Percentiles rank a stretch among this genome's conserved stretches.
Conservation (phyloP, 2,888 invertebrate genomes). For the Limnephilus marmoratus region DNA sequence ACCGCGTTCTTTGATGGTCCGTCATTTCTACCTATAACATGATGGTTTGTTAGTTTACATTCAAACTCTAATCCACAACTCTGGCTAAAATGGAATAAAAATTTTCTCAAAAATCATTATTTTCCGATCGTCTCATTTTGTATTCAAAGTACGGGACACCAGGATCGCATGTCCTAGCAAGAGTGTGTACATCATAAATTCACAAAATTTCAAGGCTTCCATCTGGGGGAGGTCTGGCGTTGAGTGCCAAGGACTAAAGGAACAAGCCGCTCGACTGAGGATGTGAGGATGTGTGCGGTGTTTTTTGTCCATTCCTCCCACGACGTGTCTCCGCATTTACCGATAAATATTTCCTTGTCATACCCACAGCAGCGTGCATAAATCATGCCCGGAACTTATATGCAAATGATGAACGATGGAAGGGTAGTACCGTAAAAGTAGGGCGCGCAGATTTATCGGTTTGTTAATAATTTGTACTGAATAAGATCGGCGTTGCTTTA, state of each 20-base stretch:
- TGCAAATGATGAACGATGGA: constrained; percentile 47
- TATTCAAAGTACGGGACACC: constrained; percentile 34
- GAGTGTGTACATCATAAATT: constrained; percentile 45
- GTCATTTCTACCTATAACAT: too few relatives aligned
- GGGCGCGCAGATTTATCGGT: background rate
- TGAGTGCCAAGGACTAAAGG: constrained; percentile 24
- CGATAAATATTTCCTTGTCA: constrained; percentile 46
- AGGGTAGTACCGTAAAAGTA: background rate
- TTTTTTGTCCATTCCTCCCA: constrained; percentile 48
- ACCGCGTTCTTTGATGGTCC: too few relatives aligned
- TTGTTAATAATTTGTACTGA: background rate
- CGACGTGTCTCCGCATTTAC: constrained; percentile 36
- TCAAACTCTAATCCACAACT: background rate
- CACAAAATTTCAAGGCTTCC: constrained; percentile 22
- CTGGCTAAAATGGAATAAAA: background rate
- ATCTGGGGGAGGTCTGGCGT: constrained; percentile 13
- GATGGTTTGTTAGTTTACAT: too few relatives aligned
- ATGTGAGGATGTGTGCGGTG: constrained; percentile 36
- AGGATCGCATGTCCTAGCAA: background rate
- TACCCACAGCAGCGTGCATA: constrained; percentile 24
- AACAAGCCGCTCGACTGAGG: background rate
- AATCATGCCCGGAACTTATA: constrained; percentile 26
- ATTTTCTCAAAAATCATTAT: background rate
- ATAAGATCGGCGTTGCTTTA: background rate
- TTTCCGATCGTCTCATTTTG: constrained; percentile 9